Evolutionary conservation across 2,888 invertebrate genomes (phyloP).

Genomic region (Didymodactylos carnosus): DNA sequence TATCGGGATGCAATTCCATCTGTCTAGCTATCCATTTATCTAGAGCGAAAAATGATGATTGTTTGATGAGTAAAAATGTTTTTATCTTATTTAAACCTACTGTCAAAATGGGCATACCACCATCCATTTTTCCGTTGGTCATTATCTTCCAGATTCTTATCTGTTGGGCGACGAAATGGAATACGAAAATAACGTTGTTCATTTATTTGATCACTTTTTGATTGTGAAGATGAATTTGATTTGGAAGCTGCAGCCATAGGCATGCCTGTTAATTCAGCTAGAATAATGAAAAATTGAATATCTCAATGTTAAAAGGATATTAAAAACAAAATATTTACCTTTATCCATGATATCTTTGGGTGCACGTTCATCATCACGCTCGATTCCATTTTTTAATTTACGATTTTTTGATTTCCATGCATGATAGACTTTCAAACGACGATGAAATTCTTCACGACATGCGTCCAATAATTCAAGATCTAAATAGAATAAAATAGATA

Average conservation of each 20-base stretch:
- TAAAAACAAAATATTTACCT: no score
- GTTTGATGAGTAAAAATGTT: neutral
- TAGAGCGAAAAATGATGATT: no score
- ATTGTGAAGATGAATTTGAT: neutral
- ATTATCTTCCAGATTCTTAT: slow-evolving; percentile 16
- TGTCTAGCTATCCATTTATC: slow-evolving; percentile 77
- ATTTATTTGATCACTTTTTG: slow-evolving; percentile 16
- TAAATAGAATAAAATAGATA: neutral
- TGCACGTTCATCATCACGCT: slow-evolving; percentile 21
- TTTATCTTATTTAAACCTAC: slow-evolving; percentile 28
- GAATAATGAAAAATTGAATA: no score
- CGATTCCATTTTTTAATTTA: slow-evolving; percentile 21
- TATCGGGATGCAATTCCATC: slow-evolving; percentile 87
- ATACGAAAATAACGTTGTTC: slow-evolving; percentile 71
- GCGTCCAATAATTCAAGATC: slow-evolving; percentile 83
- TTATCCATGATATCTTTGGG: slow-evolving; percentile 25
- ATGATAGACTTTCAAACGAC: slow-evolving; percentile 88
- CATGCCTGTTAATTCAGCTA: no score
- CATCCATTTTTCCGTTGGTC: slow-evolving; percentile 42
- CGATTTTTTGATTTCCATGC: slow-evolving; percentile 90
- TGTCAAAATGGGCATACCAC: slow-evolving; percentile 97
- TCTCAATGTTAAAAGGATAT: no score
- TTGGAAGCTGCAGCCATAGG: no score
- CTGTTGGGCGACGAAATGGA: slow-evolving; percentile 48
- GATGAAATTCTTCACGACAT: slow-evolving; percentile 89